phyloP scores from a whole-genome alignment of 2,888 invertebrate genomes.

The Seladonia tumulorum region DNA sequence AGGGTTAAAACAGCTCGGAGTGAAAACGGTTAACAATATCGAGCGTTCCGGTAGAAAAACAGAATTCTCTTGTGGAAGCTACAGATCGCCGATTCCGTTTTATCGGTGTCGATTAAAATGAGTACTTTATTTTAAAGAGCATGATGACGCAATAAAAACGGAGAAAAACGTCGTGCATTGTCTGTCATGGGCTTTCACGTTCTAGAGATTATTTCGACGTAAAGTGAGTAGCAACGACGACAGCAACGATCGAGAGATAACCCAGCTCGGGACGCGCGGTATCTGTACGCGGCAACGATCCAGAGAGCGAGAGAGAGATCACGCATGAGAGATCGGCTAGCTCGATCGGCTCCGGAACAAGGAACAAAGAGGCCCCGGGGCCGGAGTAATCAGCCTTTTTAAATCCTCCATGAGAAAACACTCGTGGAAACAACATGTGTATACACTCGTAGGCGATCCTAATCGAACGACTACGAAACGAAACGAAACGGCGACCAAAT shows the following conservation, averaged over 20 bases:
- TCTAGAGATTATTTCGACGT: background rate
- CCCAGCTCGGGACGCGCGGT: background rate
- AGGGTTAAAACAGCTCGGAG: background rate
- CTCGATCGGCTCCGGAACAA: background rate
- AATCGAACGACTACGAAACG: background rate
- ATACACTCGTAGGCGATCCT: background rate
- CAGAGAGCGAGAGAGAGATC: background rate
- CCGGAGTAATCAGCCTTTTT: background rate
- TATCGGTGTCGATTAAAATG: background rate
- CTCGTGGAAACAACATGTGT: background rate
- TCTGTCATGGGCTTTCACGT: background rate
- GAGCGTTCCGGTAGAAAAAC: background rate
- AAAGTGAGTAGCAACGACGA: background rate
- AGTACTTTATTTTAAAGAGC: background rate
- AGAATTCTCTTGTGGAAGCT: background rate
- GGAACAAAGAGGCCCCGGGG: background rate
- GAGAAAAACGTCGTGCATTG: background rate
- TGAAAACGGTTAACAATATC: background rate
- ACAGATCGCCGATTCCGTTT: background rate
- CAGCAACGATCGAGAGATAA: background rate
- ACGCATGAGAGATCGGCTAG: background rate
- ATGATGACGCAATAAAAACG: background rate
- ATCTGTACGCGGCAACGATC: background rate
- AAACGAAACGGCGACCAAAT: background rate
- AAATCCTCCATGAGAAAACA: background rate